Evolutionary conservation across 2,797 vertebrate species (phyloP), one percentile per base, ranked within the genome.

Genomic region (Micromesistius poutassou): DNA sequence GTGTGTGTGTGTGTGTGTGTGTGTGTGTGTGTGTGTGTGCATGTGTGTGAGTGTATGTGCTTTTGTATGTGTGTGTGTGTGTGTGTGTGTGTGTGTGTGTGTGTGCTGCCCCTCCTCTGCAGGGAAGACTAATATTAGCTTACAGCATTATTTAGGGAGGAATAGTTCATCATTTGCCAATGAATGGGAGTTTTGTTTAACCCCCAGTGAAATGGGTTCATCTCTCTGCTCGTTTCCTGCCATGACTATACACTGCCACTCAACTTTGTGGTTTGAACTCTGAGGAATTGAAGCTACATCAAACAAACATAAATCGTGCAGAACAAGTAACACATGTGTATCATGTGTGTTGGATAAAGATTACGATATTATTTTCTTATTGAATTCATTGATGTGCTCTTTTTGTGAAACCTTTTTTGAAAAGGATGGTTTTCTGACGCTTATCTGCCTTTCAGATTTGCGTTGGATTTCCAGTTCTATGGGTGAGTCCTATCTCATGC

Each of bases 121-220:
- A 36, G 75, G 79, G 87, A 81, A 62, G 86, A 93, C 93, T 89
- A 93, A 92, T 94, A 90, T 95, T 95, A 94, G 91, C 94, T 95
- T 94, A 87, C 92, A 93, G 90, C 90, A 90, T 78, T 83, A 84
- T 28, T 68, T 28, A 28, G n/a, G 62, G 62, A 87, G 89, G 84
- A 92, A 90, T 91, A 91, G 91, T 94, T 94, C 84, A 90, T 82
- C 80, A 87, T 79, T 92, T 88, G 89, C 89, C 86, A 87, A 88
- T 86, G 85, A 87, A 83, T 30, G 81, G 87, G 82, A 90, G 87
- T 85, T 42, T 83, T 77, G 84, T 85, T 77, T 12, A 28, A 82
- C 84, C 86, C 78, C 62, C 22, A 36, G 9, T 13, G 80, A 85
- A 87, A 82, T 86, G 25, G 78, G 91, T 92, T 92, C 75, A 30